Evolutionary conservation across 1,140 invertebrate species (phyloP).

Genomic region (Chelonus insularis): DNA sequence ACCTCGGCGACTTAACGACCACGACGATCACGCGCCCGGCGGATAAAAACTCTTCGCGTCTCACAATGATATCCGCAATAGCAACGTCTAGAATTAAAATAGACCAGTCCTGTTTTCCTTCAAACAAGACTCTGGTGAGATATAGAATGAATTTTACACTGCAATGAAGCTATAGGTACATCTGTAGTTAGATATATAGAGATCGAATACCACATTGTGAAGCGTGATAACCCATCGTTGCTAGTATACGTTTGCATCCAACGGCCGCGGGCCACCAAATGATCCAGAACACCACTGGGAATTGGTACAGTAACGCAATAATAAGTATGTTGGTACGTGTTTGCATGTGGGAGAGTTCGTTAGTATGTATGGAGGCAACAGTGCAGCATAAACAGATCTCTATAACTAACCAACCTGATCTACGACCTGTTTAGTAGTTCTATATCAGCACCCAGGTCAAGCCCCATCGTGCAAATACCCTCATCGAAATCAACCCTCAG

Average conservation of each 20-base stretch:
- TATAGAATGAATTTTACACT: too few species aligned
- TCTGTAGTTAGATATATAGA: slow-evolving; percentile 4
- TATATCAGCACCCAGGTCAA: slow-evolving; percentile 50
- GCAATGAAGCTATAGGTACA: too few species aligned
- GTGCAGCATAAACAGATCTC: slow-evolving; percentile 19
- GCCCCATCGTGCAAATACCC: slow-evolving; percentile 43
- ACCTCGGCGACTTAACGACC: slow-evolving; percentile 26
- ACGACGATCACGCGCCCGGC: slow-evolving; percentile 8
- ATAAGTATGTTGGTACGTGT: slow-evolving; percentile 8
- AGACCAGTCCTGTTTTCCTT: not conserved
- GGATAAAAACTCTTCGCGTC: slow-evolving; percentile 14
- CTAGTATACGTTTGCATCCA: slow-evolving; percentile 49
- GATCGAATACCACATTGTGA: slow-evolving; percentile 26
- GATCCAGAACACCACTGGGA: slow-evolving; percentile 60
- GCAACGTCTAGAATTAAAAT: not conserved
- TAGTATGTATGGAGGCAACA: not conserved
- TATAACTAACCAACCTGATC: slow-evolving; percentile 57
- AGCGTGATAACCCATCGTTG: slow-evolving; percentile 22
- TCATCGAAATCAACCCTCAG: slow-evolving; percentile 36
- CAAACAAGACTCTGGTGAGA: too few species aligned
- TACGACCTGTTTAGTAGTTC: slow-evolving; percentile 61
- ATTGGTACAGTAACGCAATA: slow-evolving; percentile 39
- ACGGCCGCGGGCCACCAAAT: slow-evolving; percentile 58
- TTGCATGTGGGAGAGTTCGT: not conserved
- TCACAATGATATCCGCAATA: slow-evolving; percentile 25